phyloP scores from a whole-genome alignment of 2,797 vertebrate genomes.

The Sebastes ruberrimus region DNA sequence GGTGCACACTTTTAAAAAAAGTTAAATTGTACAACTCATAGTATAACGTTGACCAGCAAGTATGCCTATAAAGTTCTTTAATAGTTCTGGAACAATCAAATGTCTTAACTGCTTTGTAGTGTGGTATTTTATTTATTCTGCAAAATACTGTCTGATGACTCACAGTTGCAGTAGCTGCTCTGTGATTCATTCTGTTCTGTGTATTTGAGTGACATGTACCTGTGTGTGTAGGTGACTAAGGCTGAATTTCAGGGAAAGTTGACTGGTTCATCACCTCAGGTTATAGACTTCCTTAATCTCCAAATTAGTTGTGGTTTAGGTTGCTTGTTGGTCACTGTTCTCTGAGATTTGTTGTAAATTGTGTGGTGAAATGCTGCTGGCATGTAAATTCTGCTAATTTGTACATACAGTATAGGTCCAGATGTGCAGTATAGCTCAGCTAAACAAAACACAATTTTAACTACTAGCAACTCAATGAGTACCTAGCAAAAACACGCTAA shows the following conservation, averaged over 20 bases:
- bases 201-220: neutral
- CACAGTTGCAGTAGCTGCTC: neutral
- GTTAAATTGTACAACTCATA: neutral
- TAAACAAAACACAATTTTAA: neutral
- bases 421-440: no score
- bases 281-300: neutral
- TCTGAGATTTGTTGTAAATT: no score
- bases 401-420: no score
- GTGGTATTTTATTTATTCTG: neutral
- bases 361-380: no score
- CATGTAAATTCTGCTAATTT: no score
- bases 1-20: neutral
- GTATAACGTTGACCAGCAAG: neutral
- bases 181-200: neutral
- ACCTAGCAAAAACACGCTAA: neutral
- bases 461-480: neutral
- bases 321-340: neutral
- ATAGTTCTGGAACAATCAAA: neutral
- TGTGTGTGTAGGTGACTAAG: neutral
- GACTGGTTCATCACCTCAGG: neutral
- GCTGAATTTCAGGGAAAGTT: neutral
- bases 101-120: neutral
- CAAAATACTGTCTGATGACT: neutral
- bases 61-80: neutral
- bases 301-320: neutral